Conservation (phyloP, 2,888 invertebrate genomes). For the Crocallis elinguaria region DNA sequence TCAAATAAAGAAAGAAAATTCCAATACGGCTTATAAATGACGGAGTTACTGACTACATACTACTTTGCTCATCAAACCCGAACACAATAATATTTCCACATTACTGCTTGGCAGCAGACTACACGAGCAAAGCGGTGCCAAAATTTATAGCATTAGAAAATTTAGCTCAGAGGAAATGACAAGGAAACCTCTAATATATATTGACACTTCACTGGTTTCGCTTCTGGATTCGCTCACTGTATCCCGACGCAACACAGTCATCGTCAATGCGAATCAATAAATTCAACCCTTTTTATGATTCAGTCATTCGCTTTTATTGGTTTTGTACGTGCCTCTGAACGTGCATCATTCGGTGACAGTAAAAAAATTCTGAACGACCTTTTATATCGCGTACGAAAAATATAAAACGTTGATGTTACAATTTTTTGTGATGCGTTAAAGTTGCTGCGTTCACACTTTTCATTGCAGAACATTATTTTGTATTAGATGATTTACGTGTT, state of each 20-base stretch:
- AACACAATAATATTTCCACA: too few species aligned
- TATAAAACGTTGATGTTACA: constrained; percentile 57
- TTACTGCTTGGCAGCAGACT: too few species aligned
- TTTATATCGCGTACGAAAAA: constrained; percentile 66
- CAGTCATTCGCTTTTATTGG: constrained; percentile 78
- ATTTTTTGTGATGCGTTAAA: constrained; percentile 45
- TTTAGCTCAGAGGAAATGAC: too few species aligned
- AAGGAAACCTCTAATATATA: too few species aligned
- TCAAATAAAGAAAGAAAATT: too few species aligned
- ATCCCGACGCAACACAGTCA: constrained; percentile 42
- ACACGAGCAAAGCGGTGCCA: too few species aligned
- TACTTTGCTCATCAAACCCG: too few species aligned
- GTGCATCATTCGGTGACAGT: constrained; percentile 74
- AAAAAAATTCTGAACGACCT: constrained; percentile 71
- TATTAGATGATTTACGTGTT: constrained; percentile 24
- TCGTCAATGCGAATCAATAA: constrained; percentile 80
- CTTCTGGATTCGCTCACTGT: not conserved
- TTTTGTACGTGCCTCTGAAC: constrained; percentile 69
- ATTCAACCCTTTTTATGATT: constrained; percentile 82
- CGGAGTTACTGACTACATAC: too few species aligned
- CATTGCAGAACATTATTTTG: constrained; percentile 9
- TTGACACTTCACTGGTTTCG: too few species aligned
- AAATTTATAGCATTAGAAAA: too few species aligned
- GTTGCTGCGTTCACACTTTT: constrained; percentile 29
- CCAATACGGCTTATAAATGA: too few species aligned